A percentile compares a stretch with the other conserved stretches of the same genome.
phyloP scores from a whole-genome alignment of 2,113 vertebrate species.

The Dicentrarchus labrax region DNA sequence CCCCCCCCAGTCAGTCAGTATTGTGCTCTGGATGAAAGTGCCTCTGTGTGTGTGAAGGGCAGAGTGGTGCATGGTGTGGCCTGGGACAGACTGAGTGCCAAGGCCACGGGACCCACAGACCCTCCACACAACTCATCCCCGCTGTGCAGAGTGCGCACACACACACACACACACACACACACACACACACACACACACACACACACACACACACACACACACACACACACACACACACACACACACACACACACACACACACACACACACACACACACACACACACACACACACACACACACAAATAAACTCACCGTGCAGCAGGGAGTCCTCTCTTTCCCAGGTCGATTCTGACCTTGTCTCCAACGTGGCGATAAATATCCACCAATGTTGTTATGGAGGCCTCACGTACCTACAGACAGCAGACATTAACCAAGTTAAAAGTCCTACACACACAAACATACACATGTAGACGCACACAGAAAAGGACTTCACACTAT shows the following conservation, averaged over 20 bases:
- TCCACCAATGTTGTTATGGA: slow-evolving; percentile 90
- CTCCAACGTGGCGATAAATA: slow-evolving; percentile 94
- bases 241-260: too few relatives aligned
- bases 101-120: slow-evolving; percentile 48
- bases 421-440: slow-evolving; percentile 32
- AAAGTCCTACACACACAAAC: slow-evolving; percentile 13
- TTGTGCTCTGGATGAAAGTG: slow-evolving; percentile 80
- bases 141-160: neutral
- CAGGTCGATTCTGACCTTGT: slow-evolving; percentile 90
- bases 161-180: neutral
- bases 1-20: slow-evolving; percentile 57
- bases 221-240: too few relatives aligned
- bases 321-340: slow-evolving; percentile 90
- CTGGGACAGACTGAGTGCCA: slow-evolving; percentile 75
- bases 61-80: slow-evolving; percentile 80
- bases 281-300: too few relatives aligned
- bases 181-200: neutral
- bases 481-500: neutral
- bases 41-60: slow-evolving; percentile 72
- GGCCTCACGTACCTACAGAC: slow-evolving; percentile 91
- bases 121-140: slow-evolving; percentile 19
- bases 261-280: too few relatives aligned
- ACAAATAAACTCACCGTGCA: slow-evolving; percentile 87
- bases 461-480: neutral
- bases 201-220: neutral